Conservation (phyloP, 2,113 vertebrate species). For the Promerops cafer region DNA sequence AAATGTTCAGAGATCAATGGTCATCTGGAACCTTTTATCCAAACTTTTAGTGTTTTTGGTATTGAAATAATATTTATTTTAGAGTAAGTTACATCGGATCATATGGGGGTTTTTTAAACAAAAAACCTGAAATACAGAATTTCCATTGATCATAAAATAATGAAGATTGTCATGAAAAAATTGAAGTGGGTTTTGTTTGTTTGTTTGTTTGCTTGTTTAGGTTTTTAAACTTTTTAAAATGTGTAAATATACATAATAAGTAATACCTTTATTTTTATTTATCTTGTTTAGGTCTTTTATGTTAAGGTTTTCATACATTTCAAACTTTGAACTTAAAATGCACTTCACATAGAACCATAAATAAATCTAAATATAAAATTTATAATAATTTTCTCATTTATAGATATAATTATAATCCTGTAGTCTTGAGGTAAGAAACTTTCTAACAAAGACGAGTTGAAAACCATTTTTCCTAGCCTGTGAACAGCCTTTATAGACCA, state of each 20-base stretch:
- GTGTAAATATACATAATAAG: background rate
- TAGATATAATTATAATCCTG: background rate
- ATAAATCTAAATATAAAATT: background rate
- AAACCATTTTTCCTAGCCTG: background rate
- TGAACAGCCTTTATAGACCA: background rate
- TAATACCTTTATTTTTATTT: background rate
- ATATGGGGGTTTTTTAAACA: rapidly evolving
- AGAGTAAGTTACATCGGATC: background rate
- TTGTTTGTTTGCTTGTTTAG: background rate
- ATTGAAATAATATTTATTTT: background rate
- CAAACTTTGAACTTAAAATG: background rate
- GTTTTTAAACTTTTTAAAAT: rapidly evolving
- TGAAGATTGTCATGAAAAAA: background rate
- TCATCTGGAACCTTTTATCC: background rate
- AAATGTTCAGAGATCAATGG: background rate
- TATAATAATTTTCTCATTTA: background rate
- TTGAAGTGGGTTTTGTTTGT: background rate
- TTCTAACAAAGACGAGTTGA: background rate
- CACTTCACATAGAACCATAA: background rate
- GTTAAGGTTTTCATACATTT: background rate
- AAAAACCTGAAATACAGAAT: background rate
- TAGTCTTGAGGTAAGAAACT: background rate
- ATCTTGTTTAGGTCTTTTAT: background rate
- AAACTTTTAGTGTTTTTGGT: background rate
- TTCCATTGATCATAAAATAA: background rate